phyloP scores from a whole-genome alignment of 1,140 invertebrate genomes.

The Ylistrum balloti region DNA sequence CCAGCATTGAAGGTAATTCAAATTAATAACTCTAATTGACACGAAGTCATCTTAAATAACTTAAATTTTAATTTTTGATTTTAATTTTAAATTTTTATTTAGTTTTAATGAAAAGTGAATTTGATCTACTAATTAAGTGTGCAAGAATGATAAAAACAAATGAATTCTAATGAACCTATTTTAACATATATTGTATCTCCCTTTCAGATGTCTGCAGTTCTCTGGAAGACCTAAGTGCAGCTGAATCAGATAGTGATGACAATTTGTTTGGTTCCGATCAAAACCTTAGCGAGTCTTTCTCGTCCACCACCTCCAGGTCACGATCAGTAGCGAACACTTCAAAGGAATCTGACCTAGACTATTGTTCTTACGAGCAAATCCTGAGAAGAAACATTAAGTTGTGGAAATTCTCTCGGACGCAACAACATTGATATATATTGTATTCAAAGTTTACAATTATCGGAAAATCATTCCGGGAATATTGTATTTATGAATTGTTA shows the following conservation, averaged over 20 bases:
- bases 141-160: no score
- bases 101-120: no score
- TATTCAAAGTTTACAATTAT: not conserved
- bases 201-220: constrained; percentile 45
- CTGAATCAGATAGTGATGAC: constrained; percentile 41
- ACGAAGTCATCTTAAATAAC: no score
- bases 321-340: constrained; percentile 43
- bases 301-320: constrained; percentile 45
- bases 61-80: no score
- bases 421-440: not conserved
- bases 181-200: no score
- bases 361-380: constrained; percentile 51
- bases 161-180: no score
- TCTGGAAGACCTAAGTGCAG: constrained; percentile 51
- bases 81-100: no score
- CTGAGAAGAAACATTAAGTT: constrained; percentile 56
- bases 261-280: constrained; percentile 35
- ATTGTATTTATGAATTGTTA: not conserved
- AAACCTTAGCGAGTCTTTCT: not conserved
- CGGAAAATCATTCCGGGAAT: not conserved
- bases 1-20: constrained; percentile 44
- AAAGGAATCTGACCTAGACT: constrained; percentile 35
- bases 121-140: no score
- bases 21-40: no score
- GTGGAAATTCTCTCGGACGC: constrained; percentile 47